phyloP scores from a whole-genome alignment of 2,113 vertebrate species.

The Petrocephalus zakoni region DNA sequence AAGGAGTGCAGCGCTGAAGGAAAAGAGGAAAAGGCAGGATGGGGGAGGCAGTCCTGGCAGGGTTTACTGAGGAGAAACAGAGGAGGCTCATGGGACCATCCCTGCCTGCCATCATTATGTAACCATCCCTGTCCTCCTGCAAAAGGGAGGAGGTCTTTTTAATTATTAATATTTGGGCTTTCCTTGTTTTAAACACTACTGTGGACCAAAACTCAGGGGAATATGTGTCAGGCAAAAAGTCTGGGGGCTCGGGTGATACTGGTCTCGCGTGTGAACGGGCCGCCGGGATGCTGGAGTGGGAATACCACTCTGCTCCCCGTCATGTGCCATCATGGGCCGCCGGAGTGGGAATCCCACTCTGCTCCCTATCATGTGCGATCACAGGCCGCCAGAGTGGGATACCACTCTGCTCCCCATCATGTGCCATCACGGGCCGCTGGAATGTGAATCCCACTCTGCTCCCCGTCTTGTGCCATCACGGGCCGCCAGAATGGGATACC shows the following conservation, averaged over 20 bases:
- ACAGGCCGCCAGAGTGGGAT: too few relatives aligned
- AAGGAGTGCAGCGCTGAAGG: not conserved
- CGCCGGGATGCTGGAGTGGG: not conserved
- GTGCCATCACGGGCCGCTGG: too few relatives aligned
- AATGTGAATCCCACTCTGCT: not conserved
- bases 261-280: not conserved
- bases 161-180: conserved; percentile 59
- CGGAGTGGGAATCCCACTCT: not conserved
- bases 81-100: conserved; percentile 18
- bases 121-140: conserved; percentile 38
- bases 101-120: conserved; percentile 40
- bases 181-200: conserved; percentile 48
- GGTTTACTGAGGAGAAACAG: not conserved
- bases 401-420: not conserved
- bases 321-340: not conserved
- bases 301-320: not conserved
- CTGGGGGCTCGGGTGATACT: not conserved
- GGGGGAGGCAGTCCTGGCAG: conserved; percentile 14
- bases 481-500: too few relatives aligned
- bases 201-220: conserved; percentile 33
- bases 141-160: conserved; percentile 30
- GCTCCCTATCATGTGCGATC: not conserved
- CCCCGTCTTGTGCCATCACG: not conserved
- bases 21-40: conserved; percentile 8
- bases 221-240: not conserved